phyloP scores from a whole-genome alignment of 2,888 invertebrate genomes.

The Andricus curvator region DNA sequence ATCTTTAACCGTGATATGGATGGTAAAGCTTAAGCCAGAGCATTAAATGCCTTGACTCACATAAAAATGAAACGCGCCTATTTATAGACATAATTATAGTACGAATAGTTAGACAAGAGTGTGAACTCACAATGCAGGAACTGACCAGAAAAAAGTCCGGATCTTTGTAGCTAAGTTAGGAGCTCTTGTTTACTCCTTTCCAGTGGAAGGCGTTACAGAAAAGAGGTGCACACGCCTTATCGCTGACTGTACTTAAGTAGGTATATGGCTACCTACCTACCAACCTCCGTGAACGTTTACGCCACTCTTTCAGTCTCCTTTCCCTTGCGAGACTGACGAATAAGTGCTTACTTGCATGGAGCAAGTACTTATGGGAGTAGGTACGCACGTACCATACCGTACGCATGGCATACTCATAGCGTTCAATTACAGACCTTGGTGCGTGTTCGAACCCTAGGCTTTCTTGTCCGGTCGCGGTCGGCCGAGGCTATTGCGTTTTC shows the following conservation, averaged over 20 bases:
- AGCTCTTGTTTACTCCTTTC: slow-evolving; percentile 32
- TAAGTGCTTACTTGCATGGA: slow-evolving; percentile 23
- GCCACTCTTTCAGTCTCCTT: slow-evolving; percentile 37
- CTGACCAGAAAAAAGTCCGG: neutral
- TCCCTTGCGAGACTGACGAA: slow-evolving; percentile 11
- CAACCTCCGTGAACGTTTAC: slow-evolving; percentile 36
- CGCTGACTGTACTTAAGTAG: slow-evolving; percentile 33
- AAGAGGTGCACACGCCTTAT: slow-evolving; percentile 41
- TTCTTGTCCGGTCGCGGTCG: neutral
- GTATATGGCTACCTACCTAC: slow-evolving; percentile 37
- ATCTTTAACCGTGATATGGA: no score
- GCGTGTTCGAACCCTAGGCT: slow-evolving; percentile 21
- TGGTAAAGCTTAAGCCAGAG: no score
- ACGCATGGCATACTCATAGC: slow-evolving; percentile 13
- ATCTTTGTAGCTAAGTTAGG: neutral
- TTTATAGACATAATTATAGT: no score
- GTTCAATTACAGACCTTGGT: slow-evolving; percentile 31
- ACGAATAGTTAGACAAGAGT: no score
- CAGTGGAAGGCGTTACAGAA: slow-evolving; percentile 30
- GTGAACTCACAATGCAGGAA: no score
- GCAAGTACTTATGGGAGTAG: neutral
- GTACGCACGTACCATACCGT: slow-evolving; percentile 5
- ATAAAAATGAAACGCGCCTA: no score
- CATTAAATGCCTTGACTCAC: no score
- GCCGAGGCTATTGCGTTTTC: slow-evolving; percentile 12